Percentiles rank a stretch among this genome's conserved stretches.
phyloP scores from a whole-genome alignment of 2,888 invertebrate genomes.

The Lithosia quadra region DNA sequence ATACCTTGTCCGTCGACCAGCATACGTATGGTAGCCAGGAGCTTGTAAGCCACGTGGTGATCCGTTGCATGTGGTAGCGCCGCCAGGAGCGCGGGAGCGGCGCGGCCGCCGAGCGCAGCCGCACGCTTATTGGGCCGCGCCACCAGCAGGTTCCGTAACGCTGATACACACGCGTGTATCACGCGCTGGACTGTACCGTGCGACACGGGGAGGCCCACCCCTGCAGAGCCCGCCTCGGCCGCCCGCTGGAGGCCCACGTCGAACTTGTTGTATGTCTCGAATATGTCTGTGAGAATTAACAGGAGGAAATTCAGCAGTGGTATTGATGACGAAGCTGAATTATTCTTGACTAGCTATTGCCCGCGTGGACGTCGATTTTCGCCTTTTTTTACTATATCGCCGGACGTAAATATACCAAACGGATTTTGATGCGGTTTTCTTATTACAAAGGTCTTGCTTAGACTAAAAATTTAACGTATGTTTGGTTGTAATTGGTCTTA shows the following conservation, averaged over 20 bases:
- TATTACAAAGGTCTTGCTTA: too few relatives aligned
- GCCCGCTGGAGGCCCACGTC: slow-evolving; percentile 53
- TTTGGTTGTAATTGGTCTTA: too few relatives aligned
- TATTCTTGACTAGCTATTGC: too few relatives aligned
- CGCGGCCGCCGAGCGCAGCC: slow-evolving; percentile 89
- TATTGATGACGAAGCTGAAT: too few relatives aligned
- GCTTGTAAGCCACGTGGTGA: slow-evolving; percentile 94
- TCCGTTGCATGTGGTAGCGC: slow-evolving; percentile 90
- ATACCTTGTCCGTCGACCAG: slow-evolving; percentile 94
- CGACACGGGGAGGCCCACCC: slow-evolving; percentile 54
- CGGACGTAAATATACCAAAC: too few relatives aligned
- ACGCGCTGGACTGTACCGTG: slow-evolving; percentile 70
- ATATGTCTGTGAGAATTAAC: slow-evolving; percentile 70
- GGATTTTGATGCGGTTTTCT: too few relatives aligned
- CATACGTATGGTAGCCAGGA: slow-evolving; percentile 95
- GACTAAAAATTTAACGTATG: too few relatives aligned
- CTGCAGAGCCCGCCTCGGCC: slow-evolving; percentile 50
- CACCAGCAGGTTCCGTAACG: slow-evolving; percentile 92
- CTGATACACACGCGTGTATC: slow-evolving; percentile 92
- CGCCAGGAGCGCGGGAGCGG: slow-evolving; percentile 86
- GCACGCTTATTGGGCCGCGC: slow-evolving; percentile 91
- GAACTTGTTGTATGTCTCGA: slow-evolving; percentile 68
- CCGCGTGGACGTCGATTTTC: too few relatives aligned
- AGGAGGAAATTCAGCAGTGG: too few relatives aligned
- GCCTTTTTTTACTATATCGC: too few relatives aligned